These are phyloP conservation scores for Rhynchomys soricoides DNA, from an alignment of 2,113 vertebrate species.

Conservation along the genomic window DNA sequence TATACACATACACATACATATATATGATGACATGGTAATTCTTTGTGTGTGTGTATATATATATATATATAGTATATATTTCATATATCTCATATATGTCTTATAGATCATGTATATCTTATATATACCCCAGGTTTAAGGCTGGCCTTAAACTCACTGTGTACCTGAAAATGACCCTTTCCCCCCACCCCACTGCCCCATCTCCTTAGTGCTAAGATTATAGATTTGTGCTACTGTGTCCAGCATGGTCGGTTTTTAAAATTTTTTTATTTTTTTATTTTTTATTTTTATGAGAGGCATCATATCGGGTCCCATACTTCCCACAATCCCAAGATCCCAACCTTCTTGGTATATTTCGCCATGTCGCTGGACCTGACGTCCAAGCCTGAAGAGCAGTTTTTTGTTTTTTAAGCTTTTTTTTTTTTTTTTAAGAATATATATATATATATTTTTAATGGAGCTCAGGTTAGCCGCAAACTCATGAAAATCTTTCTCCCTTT, in stretches of 20 bases:
- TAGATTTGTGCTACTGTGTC: not conserved
- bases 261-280: not conserved
- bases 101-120: too few species aligned
- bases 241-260: not conserved
- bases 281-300: too few species aligned
- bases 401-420: not conserved
- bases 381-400: not conserved
- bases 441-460: too few species aligned
- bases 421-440: too few species aligned
- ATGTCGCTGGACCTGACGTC: too few species aligned
- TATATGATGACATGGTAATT: not conserved
- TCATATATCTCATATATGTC: not conserved
- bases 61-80: not conserved
- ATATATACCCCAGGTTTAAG: not conserved
- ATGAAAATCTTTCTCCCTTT: not conserved
- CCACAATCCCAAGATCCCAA: too few species aligned
- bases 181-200: too few species aligned
- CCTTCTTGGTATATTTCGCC: too few species aligned
- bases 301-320: too few species aligned
- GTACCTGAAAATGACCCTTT: not conserved
- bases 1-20: not conserved
- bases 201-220: not conserved
- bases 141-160: not conserved
- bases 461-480: not conserved
- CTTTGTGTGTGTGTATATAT: not conserved